phyloP scores from a whole-genome alignment of 1,140 invertebrate species.

The Nymphalis io region DNA sequence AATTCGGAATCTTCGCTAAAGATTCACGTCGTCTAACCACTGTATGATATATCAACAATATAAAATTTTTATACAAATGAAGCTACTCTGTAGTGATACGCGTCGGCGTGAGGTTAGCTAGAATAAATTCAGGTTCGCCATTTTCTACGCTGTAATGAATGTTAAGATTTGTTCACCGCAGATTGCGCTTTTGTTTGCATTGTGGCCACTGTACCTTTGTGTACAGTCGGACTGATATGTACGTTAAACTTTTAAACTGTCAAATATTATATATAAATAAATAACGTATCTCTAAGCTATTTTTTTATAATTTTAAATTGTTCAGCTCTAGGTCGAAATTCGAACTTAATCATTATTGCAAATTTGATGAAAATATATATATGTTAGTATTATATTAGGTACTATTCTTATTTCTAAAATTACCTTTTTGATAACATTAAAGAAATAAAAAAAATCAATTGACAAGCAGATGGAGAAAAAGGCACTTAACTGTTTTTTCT shows the following conservation, averaged over 20 bases:
- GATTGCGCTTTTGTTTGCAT: slow-evolving; percentile 76
- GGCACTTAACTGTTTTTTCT: no score
- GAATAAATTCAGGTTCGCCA: slow-evolving; percentile 77
- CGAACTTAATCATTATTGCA: no score
- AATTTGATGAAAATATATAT: no score
- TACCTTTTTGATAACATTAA: no score
- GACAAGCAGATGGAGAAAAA: neutral
- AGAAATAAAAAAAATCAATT: neutral
- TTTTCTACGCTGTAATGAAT: slow-evolving; percentile 73
- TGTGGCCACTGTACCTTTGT: slow-evolving; percentile 52
- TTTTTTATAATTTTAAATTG: no score
- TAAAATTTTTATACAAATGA: neutral
- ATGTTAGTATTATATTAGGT: no score
- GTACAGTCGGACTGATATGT: slow-evolving; percentile 45
- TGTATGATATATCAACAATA: no score
- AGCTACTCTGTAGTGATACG: slow-evolving; percentile 40
- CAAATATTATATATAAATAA: neutral
- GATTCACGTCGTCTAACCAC: no score
- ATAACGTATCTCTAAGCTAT: neutral
- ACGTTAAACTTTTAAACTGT: neutral
- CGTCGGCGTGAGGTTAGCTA: slow-evolving; percentile 56
- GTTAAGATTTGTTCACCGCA: slow-evolving; percentile 74
- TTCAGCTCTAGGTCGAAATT: no score
- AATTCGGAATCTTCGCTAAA: no score
- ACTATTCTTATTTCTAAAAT: no score